phyloP scores from a whole-genome alignment of 2,797 vertebrate genomes.

The Pangasius larnaudii region DNA sequence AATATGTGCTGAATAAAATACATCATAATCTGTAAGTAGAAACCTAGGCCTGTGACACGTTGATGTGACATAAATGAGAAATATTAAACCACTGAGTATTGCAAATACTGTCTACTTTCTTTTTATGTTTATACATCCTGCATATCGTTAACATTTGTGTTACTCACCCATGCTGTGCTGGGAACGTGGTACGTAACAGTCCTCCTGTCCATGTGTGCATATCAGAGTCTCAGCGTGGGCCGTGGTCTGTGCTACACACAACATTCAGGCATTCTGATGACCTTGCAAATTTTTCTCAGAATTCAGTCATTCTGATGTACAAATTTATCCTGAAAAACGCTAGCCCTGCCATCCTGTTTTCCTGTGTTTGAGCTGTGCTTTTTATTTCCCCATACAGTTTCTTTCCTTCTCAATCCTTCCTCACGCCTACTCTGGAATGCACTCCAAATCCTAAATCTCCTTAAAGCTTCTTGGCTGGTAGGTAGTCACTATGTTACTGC shows the following conservation, averaged over 20 bases:
- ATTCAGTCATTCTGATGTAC: background rate
- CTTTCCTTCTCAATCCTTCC: conserved; percentile 21
- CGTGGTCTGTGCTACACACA: background rate
- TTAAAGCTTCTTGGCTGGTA: conserved; percentile 45
- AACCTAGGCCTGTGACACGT: background rate
- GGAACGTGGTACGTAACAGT: conserved; percentile 53
- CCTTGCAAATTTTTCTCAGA: background rate
- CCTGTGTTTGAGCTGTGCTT: conserved; percentile 8
- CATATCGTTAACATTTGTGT: background rate
- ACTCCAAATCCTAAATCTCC: conserved; percentile 56
- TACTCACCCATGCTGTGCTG: conserved; percentile 66
- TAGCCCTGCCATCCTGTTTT: background rate
- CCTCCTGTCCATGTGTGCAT: conserved; percentile 56
- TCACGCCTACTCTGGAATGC: conserved; percentile 49
- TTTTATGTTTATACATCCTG: background rate
- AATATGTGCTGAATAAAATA: background rate
- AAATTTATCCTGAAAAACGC: background rate
- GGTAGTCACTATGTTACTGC: background rate
- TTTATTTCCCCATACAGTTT: background rate
- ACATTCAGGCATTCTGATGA: conserved; percentile 1
- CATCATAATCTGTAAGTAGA: background rate
- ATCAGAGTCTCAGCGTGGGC: conserved; percentile 30
- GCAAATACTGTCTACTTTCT: background rate
- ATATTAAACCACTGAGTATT: background rate
- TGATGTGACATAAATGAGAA: background rate